phyloP scores from a whole-genome alignment of 2,113 vertebrate genomes.

The Bubalus kerabau region DNA sequence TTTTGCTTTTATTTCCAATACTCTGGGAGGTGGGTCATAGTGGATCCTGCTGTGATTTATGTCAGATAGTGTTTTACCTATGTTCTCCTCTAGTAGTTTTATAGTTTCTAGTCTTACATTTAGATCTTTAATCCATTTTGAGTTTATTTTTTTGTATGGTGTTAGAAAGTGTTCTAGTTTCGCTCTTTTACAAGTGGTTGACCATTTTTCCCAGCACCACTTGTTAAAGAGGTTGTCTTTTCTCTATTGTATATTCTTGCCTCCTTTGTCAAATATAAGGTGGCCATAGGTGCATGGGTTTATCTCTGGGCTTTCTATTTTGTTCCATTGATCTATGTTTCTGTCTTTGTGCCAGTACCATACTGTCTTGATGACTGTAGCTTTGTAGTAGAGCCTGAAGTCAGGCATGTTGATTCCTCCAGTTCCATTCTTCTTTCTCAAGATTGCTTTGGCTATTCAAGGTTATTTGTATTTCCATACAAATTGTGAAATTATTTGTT shows the following conservation, averaged over 20 bases:
- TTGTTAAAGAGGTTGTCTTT: background rate
- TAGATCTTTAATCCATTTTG: background rate
- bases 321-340: background rate
- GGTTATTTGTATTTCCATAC: background rate
- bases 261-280: accelerated
- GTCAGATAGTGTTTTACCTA: background rate
- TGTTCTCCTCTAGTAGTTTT: background rate
- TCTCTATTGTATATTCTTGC: background rate
- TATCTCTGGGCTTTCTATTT: background rate
- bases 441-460: background rate
- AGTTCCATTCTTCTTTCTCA: background rate
- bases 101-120: background rate
- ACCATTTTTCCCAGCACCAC: background rate
- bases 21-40: background rate
- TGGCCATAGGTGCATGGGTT: background rate
- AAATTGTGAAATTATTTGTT: background rate
- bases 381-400: background rate
- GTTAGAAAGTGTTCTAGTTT: background rate
- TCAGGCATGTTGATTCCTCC: background rate
- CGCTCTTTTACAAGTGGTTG: background rate
- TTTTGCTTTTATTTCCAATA: background rate
- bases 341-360: background rate
- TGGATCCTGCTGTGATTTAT: background rate
- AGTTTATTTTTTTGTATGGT: background rate
- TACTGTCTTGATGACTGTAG: background rate